A percentile compares a stretch with the other conserved stretches of the same genome.
Conservation (phyloP, 2,888 invertebrate species). For the Malthinus seriepunctatus region DNA sequence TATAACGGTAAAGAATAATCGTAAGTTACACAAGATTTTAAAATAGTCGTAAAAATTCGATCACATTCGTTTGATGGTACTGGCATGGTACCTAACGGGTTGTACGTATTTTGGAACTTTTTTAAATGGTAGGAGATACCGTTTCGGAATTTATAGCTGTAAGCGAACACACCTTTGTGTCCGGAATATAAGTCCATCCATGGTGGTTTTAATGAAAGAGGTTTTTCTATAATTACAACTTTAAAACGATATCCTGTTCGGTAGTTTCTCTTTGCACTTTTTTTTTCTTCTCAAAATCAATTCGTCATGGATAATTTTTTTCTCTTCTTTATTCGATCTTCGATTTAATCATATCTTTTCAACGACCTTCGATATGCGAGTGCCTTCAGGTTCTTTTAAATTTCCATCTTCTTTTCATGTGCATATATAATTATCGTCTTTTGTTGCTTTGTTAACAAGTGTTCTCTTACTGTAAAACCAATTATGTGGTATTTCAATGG, state of each 20-base stretch:
- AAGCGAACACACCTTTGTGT: slow-evolving; percentile 37
- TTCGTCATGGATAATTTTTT: too few species aligned
- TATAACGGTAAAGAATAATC: slow-evolving; percentile 21
- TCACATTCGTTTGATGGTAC: slow-evolving; percentile 12
- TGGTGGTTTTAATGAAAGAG: slow-evolving; percentile 13
- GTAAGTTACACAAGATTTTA: slow-evolving; percentile 17
- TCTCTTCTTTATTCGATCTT: too few species aligned
- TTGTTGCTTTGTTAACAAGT: too few species aligned
- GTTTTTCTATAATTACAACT: neutral
- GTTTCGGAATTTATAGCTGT: slow-evolving; percentile 39
- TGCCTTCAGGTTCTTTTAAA: too few species aligned
- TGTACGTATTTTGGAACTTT: slow-evolving; percentile 27
- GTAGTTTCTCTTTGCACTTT: neutral
- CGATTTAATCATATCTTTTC: too few species aligned
- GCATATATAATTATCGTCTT: too few species aligned
- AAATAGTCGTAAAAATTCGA: slow-evolving; percentile 26
- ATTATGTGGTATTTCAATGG: too few species aligned
- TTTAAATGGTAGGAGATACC: slow-evolving; percentile 35
- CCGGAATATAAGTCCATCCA: slow-evolving; percentile 9
- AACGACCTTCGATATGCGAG: too few species aligned
- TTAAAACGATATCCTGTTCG: neutral
- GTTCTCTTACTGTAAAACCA: too few species aligned
- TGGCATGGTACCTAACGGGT: slow-evolving; percentile 28
- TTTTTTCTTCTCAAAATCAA: too few species aligned
- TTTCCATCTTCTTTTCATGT: too few species aligned